Conservation (phyloP, 2,113 vertebrate genomes). For the Tetrao urogallus region DNA sequence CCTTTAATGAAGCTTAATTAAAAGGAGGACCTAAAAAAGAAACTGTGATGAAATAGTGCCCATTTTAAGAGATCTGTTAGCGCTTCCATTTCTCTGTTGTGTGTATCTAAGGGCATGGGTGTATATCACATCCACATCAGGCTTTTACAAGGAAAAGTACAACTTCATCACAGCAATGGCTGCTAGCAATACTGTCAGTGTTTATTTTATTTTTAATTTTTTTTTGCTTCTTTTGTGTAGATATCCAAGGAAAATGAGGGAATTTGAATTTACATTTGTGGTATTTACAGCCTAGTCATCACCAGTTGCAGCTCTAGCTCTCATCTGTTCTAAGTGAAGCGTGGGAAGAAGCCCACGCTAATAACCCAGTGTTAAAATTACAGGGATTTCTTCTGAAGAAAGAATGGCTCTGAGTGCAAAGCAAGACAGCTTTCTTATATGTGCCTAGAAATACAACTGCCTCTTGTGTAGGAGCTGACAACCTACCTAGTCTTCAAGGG, state of each 20-base stretch:
- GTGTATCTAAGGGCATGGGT: background rate
- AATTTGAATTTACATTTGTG: background rate
- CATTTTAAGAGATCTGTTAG: background rate
- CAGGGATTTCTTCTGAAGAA: background rate
- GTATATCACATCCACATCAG: background rate
- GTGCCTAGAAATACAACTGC: background rate
- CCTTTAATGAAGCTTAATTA: background rate
- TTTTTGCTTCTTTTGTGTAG: background rate
- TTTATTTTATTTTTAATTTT: rapidly evolving
- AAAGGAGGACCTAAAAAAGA: background rate
- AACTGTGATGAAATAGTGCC: rapidly evolving
- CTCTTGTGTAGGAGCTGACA: background rate
- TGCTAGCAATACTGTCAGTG: background rate
- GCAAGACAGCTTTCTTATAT: rapidly evolving
- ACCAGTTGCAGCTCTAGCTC: background rate
- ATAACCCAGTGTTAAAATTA: background rate
- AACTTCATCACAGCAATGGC: background rate
- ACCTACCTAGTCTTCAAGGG: background rate
- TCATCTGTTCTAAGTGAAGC: background rate
- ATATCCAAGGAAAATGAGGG: background rate
- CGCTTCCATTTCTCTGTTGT: background rate
- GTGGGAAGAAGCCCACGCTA: rapidly evolving
- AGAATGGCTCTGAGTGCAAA: background rate
- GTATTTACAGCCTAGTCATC: background rate
- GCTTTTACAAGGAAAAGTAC: background rate